phyloP scores from a whole-genome alignment of 64 coral and sea anemone species.

The Montipora cactus region DNA sequence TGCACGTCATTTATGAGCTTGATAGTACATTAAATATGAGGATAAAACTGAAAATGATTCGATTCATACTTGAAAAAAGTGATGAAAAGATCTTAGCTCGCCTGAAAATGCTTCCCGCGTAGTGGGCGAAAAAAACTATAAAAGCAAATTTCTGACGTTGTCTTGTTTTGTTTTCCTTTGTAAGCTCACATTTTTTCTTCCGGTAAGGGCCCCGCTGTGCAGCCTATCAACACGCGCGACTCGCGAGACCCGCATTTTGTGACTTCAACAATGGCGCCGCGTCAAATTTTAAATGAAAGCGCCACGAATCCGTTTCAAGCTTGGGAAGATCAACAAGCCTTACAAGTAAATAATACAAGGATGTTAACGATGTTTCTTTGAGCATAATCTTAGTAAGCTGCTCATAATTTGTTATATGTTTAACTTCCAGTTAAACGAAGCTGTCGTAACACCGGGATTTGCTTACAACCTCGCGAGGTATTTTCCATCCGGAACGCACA shows the following conservation, averaged over 20 bases:
- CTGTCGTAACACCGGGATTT: constrained; percentile 74
- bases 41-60: background rate
- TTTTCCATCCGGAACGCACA: constrained; percentile 53
- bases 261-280: constrained; percentile 95
- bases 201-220: background rate
- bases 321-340: constrained; percentile 69
- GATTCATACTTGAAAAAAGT: background rate
- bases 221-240: background rate
- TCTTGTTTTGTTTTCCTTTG: no score
- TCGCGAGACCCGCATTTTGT: constrained; percentile 13
- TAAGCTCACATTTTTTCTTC: background rate
- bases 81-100: no score
- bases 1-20: no score
- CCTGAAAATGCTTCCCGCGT: no score
- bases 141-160: no score
- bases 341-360: constrained; percentile 41
- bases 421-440: constrained; percentile 65
- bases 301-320: constrained; percentile 67
- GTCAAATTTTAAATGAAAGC: constrained; percentile 54
- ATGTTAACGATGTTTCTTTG: background rate
- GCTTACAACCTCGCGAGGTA: constrained; percentile 87
- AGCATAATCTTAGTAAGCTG: background rate
- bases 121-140: no score
- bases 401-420: constrained; percentile 2
- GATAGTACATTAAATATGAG: background rate